These are phyloP conservation scores for Misgurnus anguillicaudatus DNA, from an alignment of 2,113 vertebrate genomes.

Conservation along the genomic window DNA sequence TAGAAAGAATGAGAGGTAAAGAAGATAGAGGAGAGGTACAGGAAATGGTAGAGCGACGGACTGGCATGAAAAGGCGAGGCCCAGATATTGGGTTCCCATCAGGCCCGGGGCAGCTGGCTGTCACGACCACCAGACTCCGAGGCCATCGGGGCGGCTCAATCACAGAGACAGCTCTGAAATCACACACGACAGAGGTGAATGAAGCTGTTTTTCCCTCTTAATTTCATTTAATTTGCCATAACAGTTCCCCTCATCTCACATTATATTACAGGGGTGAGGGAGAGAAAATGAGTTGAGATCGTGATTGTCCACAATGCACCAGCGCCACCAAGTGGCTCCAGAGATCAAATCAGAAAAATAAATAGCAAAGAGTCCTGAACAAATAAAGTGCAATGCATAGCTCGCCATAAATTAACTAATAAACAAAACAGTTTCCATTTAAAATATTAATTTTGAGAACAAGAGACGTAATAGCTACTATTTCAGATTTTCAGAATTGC, in stretches of 20 bases:
- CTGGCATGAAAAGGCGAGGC: slow-evolving; percentile 22
- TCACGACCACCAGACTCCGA: slow-evolving; percentile 40
- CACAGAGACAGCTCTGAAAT: slow-evolving; percentile 73
- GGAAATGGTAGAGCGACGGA: slow-evolving; percentile 59
- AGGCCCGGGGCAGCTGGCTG: slow-evolving; percentile 45
- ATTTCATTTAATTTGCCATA: slow-evolving; percentile 82
- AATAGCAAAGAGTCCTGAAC: not conserved
- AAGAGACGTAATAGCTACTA: too few relatives aligned
- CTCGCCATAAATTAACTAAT: not conserved
- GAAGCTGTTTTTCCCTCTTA: slow-evolving; percentile 77
- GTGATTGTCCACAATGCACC: slow-evolving; percentile 57
- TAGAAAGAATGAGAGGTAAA: not conserved
- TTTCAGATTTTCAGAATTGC: too few relatives aligned
- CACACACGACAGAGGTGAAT: slow-evolving; percentile 78
- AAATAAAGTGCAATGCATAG: not conserved
- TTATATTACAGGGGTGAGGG: slow-evolving; percentile 56
- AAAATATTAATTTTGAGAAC: too few relatives aligned
- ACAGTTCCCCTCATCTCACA: slow-evolving; percentile 68
- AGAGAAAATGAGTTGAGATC: slow-evolving; percentile 18
- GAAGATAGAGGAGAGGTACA: slow-evolving; percentile 11
- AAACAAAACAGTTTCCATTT: too few relatives aligned
- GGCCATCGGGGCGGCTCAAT: slow-evolving; percentile 58
- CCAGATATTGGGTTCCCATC: slow-evolving; percentile 36
- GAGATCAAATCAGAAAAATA: not conserved
- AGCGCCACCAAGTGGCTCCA: slow-evolving; percentile 45